These are phyloP conservation scores for Coptodon rendalli DNA, from an alignment of 2,113 vertebrate genomes.

Conservation along the genomic window DNA sequence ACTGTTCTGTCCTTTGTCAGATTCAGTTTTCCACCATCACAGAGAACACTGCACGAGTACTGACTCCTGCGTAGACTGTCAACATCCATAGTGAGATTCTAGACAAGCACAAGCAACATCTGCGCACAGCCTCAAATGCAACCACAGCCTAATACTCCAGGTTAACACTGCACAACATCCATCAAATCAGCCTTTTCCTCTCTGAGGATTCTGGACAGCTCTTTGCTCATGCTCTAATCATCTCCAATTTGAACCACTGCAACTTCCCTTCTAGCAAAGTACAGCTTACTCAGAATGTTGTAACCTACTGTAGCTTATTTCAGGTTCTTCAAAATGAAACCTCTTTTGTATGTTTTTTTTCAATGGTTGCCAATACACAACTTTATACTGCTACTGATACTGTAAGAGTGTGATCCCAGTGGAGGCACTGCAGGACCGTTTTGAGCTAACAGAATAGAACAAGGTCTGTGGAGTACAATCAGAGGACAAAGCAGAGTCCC, in stretches of 20 bases:
- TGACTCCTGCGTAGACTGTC: background rate
- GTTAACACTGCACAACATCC: background rate
- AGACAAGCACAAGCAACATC: background rate
- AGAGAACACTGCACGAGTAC: background rate
- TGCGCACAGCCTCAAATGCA: background rate
- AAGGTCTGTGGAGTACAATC: background rate
- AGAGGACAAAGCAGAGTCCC: background rate
- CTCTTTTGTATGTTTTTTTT: background rate
- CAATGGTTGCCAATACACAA: background rate
- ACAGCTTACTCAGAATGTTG: background rate
- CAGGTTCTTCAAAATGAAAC: background rate
- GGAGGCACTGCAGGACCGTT: background rate
- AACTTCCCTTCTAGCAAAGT: background rate
- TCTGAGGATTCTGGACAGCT: background rate
- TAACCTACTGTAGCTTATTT: background rate
- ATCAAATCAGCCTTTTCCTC: conserved; percentile 4
- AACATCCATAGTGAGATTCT: background rate
- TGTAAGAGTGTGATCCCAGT: background rate
- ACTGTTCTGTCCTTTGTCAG: background rate
- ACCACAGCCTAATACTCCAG: background rate
- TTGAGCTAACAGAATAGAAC: conserved; percentile 13
- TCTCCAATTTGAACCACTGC: background rate
- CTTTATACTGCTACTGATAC: background rate
- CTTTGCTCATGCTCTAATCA: conserved; percentile 12
- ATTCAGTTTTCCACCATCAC: background rate